Evolutionary conservation across 1,140 invertebrate species (phyloP).

Genomic region (Aricia agestis): DNA sequence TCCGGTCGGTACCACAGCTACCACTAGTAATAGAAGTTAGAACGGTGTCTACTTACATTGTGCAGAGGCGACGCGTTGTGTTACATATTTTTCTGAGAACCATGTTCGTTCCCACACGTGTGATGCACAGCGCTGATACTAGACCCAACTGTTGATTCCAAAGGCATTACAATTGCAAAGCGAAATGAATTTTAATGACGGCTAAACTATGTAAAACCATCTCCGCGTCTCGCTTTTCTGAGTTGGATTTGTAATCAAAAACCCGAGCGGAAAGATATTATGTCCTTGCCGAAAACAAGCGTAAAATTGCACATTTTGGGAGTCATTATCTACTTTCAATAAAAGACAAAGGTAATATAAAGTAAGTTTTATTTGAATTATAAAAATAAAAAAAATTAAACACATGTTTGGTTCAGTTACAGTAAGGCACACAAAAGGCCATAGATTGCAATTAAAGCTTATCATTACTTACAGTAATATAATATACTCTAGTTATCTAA

Average conservation of each 20-base stretch:
- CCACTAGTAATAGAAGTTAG: neutral
- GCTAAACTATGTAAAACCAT: neutral
- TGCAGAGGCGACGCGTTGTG: neutral
- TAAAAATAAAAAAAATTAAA: slow-evolving; percentile 32
- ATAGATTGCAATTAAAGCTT: slow-evolving; percentile 65
- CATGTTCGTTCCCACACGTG: slow-evolving; percentile 3
- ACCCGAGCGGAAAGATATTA: no score
- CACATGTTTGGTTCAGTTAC: slow-evolving; percentile 67
- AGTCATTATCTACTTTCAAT: no score
- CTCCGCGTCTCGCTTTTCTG: neutral
- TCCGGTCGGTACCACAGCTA: neutral
- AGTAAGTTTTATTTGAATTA: slow-evolving; percentile 16
- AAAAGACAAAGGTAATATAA: slow-evolving; percentile 1
- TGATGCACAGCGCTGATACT: neutral
- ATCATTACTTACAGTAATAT: slow-evolving; percentile 38
- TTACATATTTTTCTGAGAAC: neutral
- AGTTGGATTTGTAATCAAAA: no score
- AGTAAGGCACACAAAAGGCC: slow-evolving; percentile 65
- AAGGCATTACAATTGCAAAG: slow-evolving; percentile 8
- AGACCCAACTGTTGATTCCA: neutral
- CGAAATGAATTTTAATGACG: neutral
- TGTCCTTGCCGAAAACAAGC: no score
- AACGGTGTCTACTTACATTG: neutral
- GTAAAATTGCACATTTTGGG: no score
- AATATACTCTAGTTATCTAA: slow-evolving; percentile 22